phyloP scores from a whole-genome alignment of 1,140 invertebrate species.

The Globodera rostochiensis region DNA sequence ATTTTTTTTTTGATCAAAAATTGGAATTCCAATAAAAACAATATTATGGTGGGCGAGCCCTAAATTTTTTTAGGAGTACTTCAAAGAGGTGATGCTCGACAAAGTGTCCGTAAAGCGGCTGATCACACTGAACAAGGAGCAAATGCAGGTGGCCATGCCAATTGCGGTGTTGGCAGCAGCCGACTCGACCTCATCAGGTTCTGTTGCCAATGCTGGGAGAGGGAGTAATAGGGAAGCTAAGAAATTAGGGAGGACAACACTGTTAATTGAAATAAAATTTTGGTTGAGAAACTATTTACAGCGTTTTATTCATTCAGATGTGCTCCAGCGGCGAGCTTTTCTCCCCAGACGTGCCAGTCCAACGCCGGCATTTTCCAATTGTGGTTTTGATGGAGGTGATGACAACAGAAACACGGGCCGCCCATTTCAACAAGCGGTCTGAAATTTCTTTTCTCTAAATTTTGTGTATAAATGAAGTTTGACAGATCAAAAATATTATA shows the following conservation, averaged over 20 bases:
- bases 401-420: not conserved
- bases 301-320: not conserved
- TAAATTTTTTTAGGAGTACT: slow-evolving; percentile 2
- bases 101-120: slow-evolving; percentile 27
- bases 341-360: not conserved
- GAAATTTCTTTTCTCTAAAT: no score
- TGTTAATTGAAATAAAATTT: no score
- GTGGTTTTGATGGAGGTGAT: not conserved
- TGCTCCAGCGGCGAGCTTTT: not conserved
- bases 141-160: not conserved
- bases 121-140: slow-evolving; percentile 10
- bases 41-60: no score
- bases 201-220: not conserved
- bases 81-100: slow-evolving; percentile 11
- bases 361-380: not conserved
- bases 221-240: not conserved
- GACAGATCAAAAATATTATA: no score
- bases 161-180: slow-evolving; percentile 11
- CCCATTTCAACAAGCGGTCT: no score
- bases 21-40: no score
- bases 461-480: no score
- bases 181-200: slow-evolving; percentile 19
- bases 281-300: not conserved
- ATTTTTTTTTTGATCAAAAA: no score
- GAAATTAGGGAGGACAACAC: no score